These are phyloP conservation scores for Cinara cedri DNA, from an alignment of 2,888 invertebrate species.

Conservation along the genomic window DNA sequence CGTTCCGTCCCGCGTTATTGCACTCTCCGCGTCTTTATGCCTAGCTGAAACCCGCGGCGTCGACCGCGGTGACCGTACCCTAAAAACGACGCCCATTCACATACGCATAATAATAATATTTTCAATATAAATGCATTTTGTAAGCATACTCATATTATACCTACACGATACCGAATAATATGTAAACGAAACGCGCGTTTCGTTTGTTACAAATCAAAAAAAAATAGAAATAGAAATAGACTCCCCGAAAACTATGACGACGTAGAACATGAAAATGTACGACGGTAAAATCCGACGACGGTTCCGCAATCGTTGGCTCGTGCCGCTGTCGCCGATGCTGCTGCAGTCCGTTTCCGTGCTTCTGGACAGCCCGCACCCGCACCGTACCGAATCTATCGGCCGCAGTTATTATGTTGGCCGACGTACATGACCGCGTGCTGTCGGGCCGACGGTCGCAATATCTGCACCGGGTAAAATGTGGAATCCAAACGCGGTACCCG, in stretches of 20 bases:
- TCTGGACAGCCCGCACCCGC: neutral
- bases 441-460: slow-evolving; percentile 46
- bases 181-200: neutral
- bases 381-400: neutral
- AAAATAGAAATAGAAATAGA: too few relatives aligned
- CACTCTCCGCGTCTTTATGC: slow-evolving; percentile 15
- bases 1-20: slow-evolving; percentile 33
- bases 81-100: slow-evolving; percentile 34
- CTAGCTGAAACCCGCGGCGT: slow-evolving; percentile 1
- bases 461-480: slow-evolving; percentile 52
- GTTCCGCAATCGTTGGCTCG: neutral
- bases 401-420: slow-evolving; percentile 38
- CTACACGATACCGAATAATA: neutral
- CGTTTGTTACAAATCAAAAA: neutral
- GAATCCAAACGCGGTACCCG: slow-evolving; percentile 15
- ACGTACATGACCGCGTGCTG: slow-evolving; percentile 45
- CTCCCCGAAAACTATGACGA: neutral
- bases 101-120: neutral
- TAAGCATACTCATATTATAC: neutral
- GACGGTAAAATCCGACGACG: neutral
- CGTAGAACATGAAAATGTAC: slow-evolving; percentile 34
- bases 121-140: neutral
- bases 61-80: slow-evolving; percentile 2
- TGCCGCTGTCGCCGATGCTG: neutral
- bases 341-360: neutral